These are phyloP conservation scores for Amphiprion clarkii DNA, from an alignment of 2,797 vertebrate species.

Conservation along the genomic window DNA sequence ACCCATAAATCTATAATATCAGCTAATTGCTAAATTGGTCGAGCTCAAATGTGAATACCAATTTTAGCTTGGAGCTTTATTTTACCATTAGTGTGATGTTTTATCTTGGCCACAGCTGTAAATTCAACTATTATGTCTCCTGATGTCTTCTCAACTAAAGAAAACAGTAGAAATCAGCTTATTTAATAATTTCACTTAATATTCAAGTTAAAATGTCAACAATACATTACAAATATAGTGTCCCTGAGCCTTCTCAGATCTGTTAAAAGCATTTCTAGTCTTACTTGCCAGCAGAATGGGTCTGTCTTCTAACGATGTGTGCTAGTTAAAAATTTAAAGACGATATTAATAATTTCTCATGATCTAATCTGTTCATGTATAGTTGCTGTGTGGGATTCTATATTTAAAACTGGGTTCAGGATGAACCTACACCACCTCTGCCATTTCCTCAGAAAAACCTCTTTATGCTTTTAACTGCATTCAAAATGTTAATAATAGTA, in stretches of 20 bases:
- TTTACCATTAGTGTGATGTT: too few species aligned
- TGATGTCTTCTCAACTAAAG: too few species aligned
- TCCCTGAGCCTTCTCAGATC: conserved; percentile 15
- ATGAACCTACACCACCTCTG: conserved; percentile 42
- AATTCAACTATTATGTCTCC: too few species aligned
- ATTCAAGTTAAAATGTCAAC: background rate
- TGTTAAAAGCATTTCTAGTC: conserved; percentile 38
- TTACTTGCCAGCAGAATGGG: conserved; percentile 38
- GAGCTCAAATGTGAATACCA: too few species aligned
- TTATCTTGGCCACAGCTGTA: too few species aligned
- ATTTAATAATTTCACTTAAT: background rate
- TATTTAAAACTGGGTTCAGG: conserved; percentile 75
- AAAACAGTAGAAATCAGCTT: too few species aligned
- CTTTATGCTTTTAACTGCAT: conserved; percentile 11
- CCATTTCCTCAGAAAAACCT: conserved; percentile 15
- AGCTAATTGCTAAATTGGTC: too few species aligned
- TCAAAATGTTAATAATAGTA: background rate
- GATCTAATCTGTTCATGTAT: conserved; percentile 72
- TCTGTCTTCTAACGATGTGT: conserved; percentile 57
- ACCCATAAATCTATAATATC: too few species aligned
- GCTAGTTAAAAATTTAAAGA: conserved; percentile 80
- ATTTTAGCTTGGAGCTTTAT: too few species aligned
- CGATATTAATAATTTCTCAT: conserved; percentile 82
- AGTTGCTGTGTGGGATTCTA: conserved; percentile 75
- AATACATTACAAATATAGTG: conserved; percentile 7